Evolutionary conservation across 2,113 vertebrate species (phyloP), one percentile per base, ranked within the genome.

Genomic region (Lamprotornis superbus): DNA sequence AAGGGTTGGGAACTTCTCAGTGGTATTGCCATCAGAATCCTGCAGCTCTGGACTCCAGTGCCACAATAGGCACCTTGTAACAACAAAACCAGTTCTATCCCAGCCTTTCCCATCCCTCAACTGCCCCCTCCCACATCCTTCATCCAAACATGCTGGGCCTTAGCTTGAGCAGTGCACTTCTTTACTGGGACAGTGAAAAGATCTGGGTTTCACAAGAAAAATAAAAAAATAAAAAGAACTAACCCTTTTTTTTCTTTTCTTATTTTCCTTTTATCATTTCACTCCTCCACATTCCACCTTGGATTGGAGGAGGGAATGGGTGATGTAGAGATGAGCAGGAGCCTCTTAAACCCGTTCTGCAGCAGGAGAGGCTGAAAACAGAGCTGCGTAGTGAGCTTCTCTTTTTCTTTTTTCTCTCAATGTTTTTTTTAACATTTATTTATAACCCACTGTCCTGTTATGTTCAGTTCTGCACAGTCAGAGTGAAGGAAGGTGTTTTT

Each of bases 401-500:
- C 19, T 35, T 16, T 21, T 31, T 11, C n/a, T 65, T 39, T 60
- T 68, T 47, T 35, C 15, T 21, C n/a, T 39, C 49, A 7, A 6
- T 16, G 37, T 8, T 65, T 78, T 70, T 52, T 17, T 2, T 21
- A 28, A 23, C 14, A 9, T 55, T 7, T 81, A 77, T 94, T 90
- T 95, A 67, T 91, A 83, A 65, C 63, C 16, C 47, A 15, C 52
- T 75, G 88, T 67, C 93, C 70, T 87, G 59, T 87, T 86, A 63
- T 0, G 28, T 74, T 86, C 42, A 77, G 57, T 65, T 70, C 68
- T 95, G 94, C 73, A 52, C 57, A 80, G 83, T 94, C 68, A 83
- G 60, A 79, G 86, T 19, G 70, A 88, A 84, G 79, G 78, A 87
- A 94, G 80, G 90, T 96, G 89, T 87, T 83, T 92, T 87, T 74